Evolutionary conservation across 1,140 invertebrate species (phyloP).

Genomic region (Lordiphosa clarofinis): DNA sequence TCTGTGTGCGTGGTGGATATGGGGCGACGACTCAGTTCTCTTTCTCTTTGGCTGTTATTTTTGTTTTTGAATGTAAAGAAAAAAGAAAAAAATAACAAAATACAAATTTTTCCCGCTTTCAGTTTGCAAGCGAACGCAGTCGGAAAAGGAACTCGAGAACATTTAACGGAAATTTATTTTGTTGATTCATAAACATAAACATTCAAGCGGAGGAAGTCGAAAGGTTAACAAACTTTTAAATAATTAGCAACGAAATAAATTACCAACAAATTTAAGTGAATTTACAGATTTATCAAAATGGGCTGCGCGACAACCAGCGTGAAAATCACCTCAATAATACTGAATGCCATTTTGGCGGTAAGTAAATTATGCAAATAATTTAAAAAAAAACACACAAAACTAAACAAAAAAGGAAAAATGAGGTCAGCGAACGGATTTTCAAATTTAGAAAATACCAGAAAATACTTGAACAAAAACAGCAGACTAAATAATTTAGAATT

Average conservation of each 20-base stretch:
- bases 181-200: slow-evolving; percentile 33
- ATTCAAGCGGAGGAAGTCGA: slow-evolving; percentile 42
- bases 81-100: slow-evolving; percentile 41
- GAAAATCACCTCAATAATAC: slow-evolving; percentile 56
- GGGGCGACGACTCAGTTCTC: too few relatives aligned
- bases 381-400: too few relatives aligned
- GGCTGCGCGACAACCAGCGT: slow-evolving; percentile 69
- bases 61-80: slow-evolving; percentile 14
- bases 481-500: slow-evolving; percentile 13
- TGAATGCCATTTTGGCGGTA: slow-evolving; percentile 76
- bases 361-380: slow-evolving; percentile 32
- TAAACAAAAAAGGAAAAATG: too few relatives aligned
- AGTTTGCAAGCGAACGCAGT: slow-evolving; percentile 59
- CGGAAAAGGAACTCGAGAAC: slow-evolving; percentile 21
- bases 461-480: too few relatives aligned
- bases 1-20: too few relatives aligned
- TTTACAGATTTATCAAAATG: slow-evolving; percentile 49
- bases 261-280: slow-evolving; percentile 8
- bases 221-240: slow-evolving; percentile 52
- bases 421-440: too few relatives aligned
- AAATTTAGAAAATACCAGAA: too few relatives aligned
- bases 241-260: neutral
- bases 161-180: slow-evolving; percentile 31
- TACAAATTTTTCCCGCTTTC: slow-evolving; percentile 53
- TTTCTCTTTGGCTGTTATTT: slow-evolving; percentile 14